Percentiles rank a stretch among this genome's conserved stretches.
Evolutionary conservation across 2,888 invertebrate species (phyloP).

Genomic region (Hoplodrina blanda): DNA sequence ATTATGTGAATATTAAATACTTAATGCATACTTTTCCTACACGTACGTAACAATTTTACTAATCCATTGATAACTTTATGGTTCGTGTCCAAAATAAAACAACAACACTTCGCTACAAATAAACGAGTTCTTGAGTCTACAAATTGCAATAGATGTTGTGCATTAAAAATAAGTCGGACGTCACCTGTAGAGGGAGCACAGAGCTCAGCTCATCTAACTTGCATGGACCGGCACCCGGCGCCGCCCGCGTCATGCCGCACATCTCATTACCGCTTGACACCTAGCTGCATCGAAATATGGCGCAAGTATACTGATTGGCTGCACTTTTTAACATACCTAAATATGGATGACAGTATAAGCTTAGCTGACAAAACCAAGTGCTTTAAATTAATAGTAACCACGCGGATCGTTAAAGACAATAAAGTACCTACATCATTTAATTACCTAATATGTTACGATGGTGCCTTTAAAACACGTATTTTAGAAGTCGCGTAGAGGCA

Average conservation of each 20-base stretch:
- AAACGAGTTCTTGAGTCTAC: conserved; percentile 61
- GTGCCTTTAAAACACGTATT: conserved; percentile 77
- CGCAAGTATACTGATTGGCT: conserved; percentile 23
- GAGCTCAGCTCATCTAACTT: conserved; percentile 80
- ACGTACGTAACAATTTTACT: background rate
- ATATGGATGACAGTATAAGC: conserved; percentile 3
- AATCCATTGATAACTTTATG: background rate
- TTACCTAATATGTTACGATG: conserved; percentile 59
- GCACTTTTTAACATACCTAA: conserved; percentile 1
- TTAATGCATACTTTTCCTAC: background rate
- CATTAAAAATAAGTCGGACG: conserved; percentile 79
- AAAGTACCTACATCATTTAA: background rate
- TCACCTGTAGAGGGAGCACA: conserved; percentile 76
- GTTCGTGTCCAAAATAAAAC: conserved; percentile 11
- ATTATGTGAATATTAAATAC: too few species aligned
- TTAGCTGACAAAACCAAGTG: background rate
- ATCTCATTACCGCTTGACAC: conserved; percentile 71
- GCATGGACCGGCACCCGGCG: conserved; percentile 75
- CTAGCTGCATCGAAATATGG: conserved; percentile 48
- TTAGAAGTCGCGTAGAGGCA: conserved; percentile 74
- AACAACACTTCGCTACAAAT: conserved; percentile 35
- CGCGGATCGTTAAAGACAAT: background rate
- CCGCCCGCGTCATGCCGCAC: conserved; percentile 67
- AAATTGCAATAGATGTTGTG: conserved; percentile 71
- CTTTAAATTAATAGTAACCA: background rate